Conservation (phyloP, 2,888 invertebrate genomes). For the Anarsia innoxiella region DNA sequence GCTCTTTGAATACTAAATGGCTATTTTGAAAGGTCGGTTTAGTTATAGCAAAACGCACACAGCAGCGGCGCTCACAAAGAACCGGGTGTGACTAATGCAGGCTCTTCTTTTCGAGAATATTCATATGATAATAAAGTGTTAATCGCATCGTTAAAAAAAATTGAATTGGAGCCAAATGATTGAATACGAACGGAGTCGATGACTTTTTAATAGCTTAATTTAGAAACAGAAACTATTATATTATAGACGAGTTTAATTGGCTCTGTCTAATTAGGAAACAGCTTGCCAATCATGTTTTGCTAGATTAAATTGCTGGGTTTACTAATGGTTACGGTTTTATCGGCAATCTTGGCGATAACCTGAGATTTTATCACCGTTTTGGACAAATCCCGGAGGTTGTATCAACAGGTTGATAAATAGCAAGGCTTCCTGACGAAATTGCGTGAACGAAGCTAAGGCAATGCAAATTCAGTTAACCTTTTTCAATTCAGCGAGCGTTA, state of each 20-base stretch:
- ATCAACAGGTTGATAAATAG: slow-evolving; percentile 32
- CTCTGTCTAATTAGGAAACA: slow-evolving; percentile 4
- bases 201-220: slow-evolving; percentile 15
- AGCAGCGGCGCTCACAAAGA: slow-evolving; percentile 40
- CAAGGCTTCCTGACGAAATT: slow-evolving; percentile 17
- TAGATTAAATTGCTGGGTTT: too few relatives aligned
- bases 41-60: slow-evolving; percentile 28
- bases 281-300: slow-evolving; percentile 3
- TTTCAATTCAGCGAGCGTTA: slow-evolving; percentile 56
- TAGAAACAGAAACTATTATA: slow-evolving; percentile 5
- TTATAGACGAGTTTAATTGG: slow-evolving; percentile 8
- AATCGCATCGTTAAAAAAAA: slow-evolving; percentile 8
- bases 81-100: slow-evolving; percentile 38
- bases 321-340: too few relatives aligned
- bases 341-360: too few relatives aligned
- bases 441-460: slow-evolving; percentile 27
- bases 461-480: slow-evolving; percentile 59
- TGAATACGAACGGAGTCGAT: slow-evolving; percentile 4
- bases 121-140: slow-evolving; percentile 49
- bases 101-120: slow-evolving; percentile 30
- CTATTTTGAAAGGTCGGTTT: slow-evolving; percentile 46
- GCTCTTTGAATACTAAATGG: slow-evolving; percentile 67
- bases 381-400: slow-evolving; percentile 6
- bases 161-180: slow-evolving; percentile 8
- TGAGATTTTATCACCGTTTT: slow-evolving; percentile 4